phyloP scores from a whole-genome alignment of 2,797 vertebrate species.

The Psittacula derbiana region DNA sequence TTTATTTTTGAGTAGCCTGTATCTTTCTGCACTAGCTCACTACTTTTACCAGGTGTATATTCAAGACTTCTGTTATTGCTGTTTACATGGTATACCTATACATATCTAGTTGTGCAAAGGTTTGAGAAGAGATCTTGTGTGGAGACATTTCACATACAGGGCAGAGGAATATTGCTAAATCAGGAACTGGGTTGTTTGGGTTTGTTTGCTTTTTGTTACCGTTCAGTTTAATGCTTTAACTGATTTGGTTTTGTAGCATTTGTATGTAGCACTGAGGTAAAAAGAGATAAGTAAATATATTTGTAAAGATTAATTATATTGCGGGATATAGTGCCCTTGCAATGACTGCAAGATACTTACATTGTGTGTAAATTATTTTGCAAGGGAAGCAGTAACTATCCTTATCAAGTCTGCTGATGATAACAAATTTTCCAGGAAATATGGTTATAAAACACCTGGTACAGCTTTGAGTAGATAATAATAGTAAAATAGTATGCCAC shows the following conservation, averaged over 20 bases:
- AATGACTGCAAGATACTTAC: background rate
- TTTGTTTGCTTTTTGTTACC: background rate
- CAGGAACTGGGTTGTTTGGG: background rate
- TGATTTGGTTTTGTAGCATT: background rate
- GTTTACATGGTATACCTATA: rapidly evolving
- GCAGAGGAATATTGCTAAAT: background rate
- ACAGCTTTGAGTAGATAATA: background rate
- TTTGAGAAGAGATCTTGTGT: background rate
- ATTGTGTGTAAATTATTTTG: background rate
- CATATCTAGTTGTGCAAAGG: background rate
- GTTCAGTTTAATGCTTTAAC: background rate
- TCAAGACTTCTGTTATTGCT: background rate
- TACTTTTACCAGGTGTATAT: background rate
- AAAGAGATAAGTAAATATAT: background rate
- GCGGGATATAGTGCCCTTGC: background rate
- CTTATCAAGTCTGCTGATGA: background rate
- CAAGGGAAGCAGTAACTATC: background rate
- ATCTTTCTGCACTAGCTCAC: background rate
- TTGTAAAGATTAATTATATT: background rate
- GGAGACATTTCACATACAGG: background rate
- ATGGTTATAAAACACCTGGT: background rate
- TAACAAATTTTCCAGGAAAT: background rate
- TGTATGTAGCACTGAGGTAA: background rate
- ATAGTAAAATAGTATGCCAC: background rate
- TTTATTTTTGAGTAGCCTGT: background rate